Evolutionary conservation across 2,888 invertebrate species (phyloP).

Genomic region (Prosapia bicincta): DNA sequence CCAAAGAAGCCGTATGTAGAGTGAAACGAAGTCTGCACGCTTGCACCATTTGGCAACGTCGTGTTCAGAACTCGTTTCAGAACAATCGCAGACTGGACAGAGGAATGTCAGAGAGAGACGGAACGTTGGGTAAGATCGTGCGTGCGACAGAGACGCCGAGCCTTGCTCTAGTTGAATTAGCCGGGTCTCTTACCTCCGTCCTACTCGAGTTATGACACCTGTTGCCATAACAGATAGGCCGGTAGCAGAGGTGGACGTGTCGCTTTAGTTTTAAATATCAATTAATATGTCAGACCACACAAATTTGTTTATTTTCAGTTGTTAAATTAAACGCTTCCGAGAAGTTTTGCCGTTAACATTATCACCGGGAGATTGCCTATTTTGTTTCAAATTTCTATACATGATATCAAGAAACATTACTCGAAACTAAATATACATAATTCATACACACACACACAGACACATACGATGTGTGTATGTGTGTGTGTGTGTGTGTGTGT

Average conservation of each 20-base stretch:
- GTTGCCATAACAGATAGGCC: neutral
- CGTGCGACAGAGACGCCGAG: neutral
- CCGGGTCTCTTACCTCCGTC: neutral
- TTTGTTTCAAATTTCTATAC: no score
- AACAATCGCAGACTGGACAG: slow-evolving; percentile 2
- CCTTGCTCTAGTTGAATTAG: neutral
- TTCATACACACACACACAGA: no score
- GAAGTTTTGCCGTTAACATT: no score
- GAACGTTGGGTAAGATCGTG: neutral
- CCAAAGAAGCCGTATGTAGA: neutral
- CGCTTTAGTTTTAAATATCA: neutral
- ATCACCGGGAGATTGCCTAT: no score
- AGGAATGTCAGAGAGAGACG: neutral
- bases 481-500: no score
- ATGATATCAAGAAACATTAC: no score
- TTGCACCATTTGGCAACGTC: neutral
- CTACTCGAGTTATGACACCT: neutral
- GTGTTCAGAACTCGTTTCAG: neutral
- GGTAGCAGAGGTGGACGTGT: neutral
- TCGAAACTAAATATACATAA: no score
- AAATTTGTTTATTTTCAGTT: no score
- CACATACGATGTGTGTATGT: no score
- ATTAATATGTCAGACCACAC: neutral
- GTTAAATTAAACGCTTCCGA: no score
- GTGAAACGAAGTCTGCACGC: neutral